Conservation (phyloP, 2,797 vertebrate genomes). For the Vespertilio murinus region DNA sequence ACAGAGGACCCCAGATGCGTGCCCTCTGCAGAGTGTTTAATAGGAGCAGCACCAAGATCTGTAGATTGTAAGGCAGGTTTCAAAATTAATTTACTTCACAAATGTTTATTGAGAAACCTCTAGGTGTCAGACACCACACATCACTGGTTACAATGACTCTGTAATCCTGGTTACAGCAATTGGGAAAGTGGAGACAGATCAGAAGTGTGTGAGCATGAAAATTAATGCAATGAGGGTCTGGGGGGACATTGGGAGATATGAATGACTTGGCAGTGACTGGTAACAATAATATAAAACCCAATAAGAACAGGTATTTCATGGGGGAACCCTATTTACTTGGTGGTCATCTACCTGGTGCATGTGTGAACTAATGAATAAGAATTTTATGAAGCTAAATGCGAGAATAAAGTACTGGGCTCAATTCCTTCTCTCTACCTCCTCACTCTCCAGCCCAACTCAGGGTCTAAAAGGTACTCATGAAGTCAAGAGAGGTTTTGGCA, state of each 20-base stretch:
- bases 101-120: not conserved
- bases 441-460: not conserved
- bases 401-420: not conserved
- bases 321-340: not conserved
- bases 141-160: not conserved
- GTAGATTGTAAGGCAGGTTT: not conserved
- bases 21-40: not conserved
- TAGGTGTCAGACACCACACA: no score
- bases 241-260: not conserved
- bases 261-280: not conserved
- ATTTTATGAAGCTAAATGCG: not conserved
- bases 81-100: not conserved
- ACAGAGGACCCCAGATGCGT: not conserved
- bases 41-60: not conserved
- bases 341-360: not conserved
- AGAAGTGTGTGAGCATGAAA: not conserved
- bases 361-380: not conserved
- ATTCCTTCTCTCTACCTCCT: not conserved
- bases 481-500: not conserved
- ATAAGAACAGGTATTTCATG: not conserved
- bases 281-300: not conserved
- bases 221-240: not conserved
- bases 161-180: no score
- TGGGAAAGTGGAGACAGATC: not conserved
- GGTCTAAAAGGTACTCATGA: not conserved